phyloP scores from a whole-genome alignment of 2,888 invertebrate species.

The Meiosimyza platycephala region DNA sequence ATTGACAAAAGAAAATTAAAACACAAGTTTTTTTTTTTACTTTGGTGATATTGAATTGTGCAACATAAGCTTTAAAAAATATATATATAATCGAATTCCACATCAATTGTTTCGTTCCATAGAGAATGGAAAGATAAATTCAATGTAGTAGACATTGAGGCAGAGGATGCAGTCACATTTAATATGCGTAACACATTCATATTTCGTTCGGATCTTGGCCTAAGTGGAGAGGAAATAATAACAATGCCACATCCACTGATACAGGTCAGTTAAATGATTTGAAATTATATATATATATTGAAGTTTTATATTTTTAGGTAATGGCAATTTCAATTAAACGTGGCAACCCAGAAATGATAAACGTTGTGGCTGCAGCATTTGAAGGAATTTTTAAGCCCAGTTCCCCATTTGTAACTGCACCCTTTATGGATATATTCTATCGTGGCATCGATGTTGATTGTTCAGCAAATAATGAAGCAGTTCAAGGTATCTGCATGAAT shows the following conservation, averaged over 20 bases:
- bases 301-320: constrained; percentile 39
- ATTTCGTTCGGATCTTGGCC: constrained; percentile 74
- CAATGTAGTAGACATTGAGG: constrained; percentile 76
- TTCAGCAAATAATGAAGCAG: constrained; percentile 77
- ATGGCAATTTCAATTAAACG: constrained; percentile 69
- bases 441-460: constrained; percentile 79
- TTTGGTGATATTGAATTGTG: no score
- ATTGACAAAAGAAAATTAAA: neutral
- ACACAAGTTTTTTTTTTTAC: no score
- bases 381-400: constrained; percentile 77
- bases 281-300: neutral
- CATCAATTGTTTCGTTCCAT: neutral
- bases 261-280: constrained; percentile 69
- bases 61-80: no score
- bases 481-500: constrained; percentile 76
- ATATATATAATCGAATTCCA: neutral
- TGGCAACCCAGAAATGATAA: constrained; percentile 72
- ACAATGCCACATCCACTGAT: constrained; percentile 78
- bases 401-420: constrained; percentile 68
- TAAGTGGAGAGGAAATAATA: constrained; percentile 78
- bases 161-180: constrained; percentile 78
- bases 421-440: constrained; percentile 78
- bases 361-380: constrained; percentile 73
- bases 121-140: constrained; percentile 87
- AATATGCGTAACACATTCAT: constrained; percentile 75